Evolutionary conservation across 2,113 vertebrate genomes (phyloP).

Genomic region (Grus americana): DNA sequence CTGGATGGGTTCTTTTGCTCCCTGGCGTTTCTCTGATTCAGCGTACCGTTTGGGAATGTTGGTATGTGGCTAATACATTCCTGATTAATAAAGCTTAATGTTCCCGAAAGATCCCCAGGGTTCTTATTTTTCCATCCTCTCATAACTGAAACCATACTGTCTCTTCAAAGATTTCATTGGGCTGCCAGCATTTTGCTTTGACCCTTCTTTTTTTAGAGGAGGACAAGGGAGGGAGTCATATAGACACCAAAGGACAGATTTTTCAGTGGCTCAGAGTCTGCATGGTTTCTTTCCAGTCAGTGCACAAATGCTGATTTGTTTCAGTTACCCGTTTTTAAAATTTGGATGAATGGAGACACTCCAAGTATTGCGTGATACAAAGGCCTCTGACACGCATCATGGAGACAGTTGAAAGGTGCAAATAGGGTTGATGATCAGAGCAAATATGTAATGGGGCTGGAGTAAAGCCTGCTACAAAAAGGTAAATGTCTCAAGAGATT

Average conservation of each 20-base stretch:
- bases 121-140: constrained; percentile 40
- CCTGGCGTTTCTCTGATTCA: neutral
- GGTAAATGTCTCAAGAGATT: neutral
- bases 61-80: constrained; percentile 19
- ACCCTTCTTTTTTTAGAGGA: constrained; percentile 4
- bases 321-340: neutral
- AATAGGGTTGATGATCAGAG: constrained; percentile 2
- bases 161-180: neutral
- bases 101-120: constrained; percentile 2
- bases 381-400: neutral
- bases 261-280: neutral
- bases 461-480: constrained; percentile 13
- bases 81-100: constrained; percentile 41
- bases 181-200: constrained; percentile 27
- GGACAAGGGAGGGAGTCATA: neutral
- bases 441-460: neutral
- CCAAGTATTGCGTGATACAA: neutral
- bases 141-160: constrained; percentile 30
- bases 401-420: neutral
- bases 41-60: neutral
- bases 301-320: neutral
- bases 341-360: neutral
- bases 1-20: neutral
- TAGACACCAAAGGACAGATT: neutral
- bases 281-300: neutral